Percentiles rank a stretch among this genome's conserved stretches.
Evolutionary conservation across 1,140 invertebrate species (phyloP).

Genomic region (Hycleus phaleratus): DNA sequence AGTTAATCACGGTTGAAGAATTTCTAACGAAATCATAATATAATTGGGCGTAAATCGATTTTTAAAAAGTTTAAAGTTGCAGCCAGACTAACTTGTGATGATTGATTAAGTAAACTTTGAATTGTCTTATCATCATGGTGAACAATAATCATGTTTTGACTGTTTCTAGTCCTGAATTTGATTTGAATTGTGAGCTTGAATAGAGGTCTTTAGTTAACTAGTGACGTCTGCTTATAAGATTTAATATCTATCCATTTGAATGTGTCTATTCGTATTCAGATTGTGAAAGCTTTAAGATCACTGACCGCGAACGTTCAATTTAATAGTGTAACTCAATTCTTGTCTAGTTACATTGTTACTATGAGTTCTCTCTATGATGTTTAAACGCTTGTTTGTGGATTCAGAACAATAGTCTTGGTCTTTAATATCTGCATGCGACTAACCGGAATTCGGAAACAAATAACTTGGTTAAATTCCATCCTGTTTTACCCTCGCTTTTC

Average conservation of each 20-base stretch:
- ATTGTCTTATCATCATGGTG: too few species aligned
- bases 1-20: too few species aligned
- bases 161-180: too few species aligned
- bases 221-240: conserved; percentile 8
- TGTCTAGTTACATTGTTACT: conserved; percentile 1
- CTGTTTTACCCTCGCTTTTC: too few species aligned
- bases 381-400: conserved; percentile 12
- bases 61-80: too few species aligned
- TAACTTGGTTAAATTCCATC: conserved; percentile 10
- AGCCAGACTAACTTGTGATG: too few species aligned
- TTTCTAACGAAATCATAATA: too few species aligned
- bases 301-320: conserved; percentile 14
- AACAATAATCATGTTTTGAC: too few species aligned
- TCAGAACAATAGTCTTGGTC: conserved; percentile 9
- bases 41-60: too few species aligned
- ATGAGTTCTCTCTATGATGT: conserved; percentile 11
- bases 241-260: conserved; percentile 9
- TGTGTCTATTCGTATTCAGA: conserved; percentile 11
- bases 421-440: conserved; percentile 11
- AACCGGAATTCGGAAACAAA: conserved; percentile 14
- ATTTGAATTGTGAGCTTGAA: not conserved
- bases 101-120: too few species aligned
- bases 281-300: conserved; percentile 16
- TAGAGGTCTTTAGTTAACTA: not conserved
- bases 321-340: conserved; percentile 14